Evolutionary conservation across 2,113 vertebrate genomes (phyloP).

Genomic region (Nycticryphes semicollaris): DNA sequence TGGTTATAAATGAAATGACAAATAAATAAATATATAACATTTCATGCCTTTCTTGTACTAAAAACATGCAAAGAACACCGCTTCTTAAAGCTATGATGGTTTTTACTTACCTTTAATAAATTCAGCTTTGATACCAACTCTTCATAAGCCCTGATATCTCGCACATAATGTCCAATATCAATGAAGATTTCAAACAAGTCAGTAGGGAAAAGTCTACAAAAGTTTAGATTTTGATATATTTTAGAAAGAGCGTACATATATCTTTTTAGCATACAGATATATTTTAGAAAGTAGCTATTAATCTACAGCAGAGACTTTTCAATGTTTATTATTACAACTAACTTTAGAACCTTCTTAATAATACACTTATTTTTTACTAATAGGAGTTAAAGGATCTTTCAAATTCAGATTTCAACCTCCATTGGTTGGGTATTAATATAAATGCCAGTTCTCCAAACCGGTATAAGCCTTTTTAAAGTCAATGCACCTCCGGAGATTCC

Average conservation of each 20-base stretch:
- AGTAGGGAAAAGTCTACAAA: slow-evolving; percentile 82
- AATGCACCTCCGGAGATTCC: not conserved
- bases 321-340: not conserved
- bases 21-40: not conserved
- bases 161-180: slow-evolving; percentile 89
- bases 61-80: not conserved
- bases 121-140: slow-evolving; percentile 81
- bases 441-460: not conserved
- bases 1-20: slow-evolving; percentile 49
- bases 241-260: not conserved
- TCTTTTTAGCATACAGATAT: not conserved
- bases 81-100: not conserved
- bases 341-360: not conserved
- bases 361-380: not conserved
- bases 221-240: not conserved
- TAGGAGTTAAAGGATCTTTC: not conserved
- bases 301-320: not conserved
- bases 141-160: slow-evolving; percentile 84
- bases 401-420: not conserved
- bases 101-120: slow-evolving; percentile 76
- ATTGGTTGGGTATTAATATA: not conserved
- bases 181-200: slow-evolving; percentile 92
- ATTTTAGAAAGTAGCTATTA: not conserved
- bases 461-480: not conserved
- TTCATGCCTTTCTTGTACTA: not conserved